Conservation (phyloP, 2,888 invertebrate genomes). For the Eubasilissa splendida region DNA sequence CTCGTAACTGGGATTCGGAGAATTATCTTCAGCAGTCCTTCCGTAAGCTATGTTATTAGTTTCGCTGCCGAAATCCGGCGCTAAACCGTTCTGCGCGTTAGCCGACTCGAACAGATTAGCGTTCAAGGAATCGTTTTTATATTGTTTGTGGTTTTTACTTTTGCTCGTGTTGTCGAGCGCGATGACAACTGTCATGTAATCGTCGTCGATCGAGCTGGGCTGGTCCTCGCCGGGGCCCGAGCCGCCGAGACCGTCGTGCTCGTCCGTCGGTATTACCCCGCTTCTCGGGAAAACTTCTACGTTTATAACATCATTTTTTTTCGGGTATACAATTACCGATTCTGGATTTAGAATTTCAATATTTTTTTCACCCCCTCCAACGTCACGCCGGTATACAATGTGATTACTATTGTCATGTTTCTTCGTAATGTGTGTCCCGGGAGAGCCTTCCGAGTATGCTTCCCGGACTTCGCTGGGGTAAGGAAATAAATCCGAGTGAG, state of each 20-base stretch:
- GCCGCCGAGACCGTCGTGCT: slow-evolving; percentile 7
- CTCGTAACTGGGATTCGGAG: slow-evolving; percentile 47
- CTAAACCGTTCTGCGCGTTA: neutral
- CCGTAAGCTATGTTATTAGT: neutral
- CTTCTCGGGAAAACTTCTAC: slow-evolving; percentile 66
- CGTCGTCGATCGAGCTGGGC: neutral
- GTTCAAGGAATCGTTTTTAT: neutral
- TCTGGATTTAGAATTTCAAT: slow-evolving; percentile 63
- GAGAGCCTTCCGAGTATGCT: slow-evolving; percentile 18
- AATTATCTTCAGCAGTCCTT: neutral
- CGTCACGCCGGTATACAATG: slow-evolving; percentile 56
- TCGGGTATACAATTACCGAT: slow-evolving; percentile 52
- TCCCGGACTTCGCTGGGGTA: slow-evolving; percentile 50
- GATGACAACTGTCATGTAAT: slow-evolving; percentile 38
- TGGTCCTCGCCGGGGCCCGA: neutral
- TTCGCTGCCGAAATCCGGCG: neutral
- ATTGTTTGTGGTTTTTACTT: slow-evolving; percentile 28
- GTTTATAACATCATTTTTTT: slow-evolving; percentile 60
- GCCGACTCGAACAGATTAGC: neutral
- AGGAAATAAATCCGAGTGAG: slow-evolving; percentile 45
- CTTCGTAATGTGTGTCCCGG: slow-evolving; percentile 1
- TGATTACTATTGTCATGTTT: slow-evolving; percentile 31
- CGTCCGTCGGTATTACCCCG: slow-evolving; percentile 23
- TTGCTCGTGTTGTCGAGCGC: slow-evolving; percentile 29
- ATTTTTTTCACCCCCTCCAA: slow-evolving; percentile 63